These are phyloP conservation scores for Exocentrus adspersus DNA, from an alignment of 2,888 invertebrate species.

Conservation along the genomic window DNA sequence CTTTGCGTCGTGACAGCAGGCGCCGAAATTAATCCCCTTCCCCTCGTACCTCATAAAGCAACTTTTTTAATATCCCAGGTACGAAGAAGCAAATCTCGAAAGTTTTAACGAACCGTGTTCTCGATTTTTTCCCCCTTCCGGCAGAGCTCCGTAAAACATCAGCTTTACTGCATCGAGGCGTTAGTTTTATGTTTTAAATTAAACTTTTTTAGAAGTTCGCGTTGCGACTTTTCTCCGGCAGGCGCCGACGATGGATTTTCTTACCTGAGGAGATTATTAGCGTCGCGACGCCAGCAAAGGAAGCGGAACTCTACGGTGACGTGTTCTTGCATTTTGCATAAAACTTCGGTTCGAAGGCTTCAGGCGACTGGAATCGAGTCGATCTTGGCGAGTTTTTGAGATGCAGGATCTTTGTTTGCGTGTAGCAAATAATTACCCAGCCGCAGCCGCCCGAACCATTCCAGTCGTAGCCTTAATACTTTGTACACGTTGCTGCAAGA, in stretches of 20 bases:
- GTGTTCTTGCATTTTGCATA: background rate
- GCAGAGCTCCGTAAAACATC: constrained; percentile 3
- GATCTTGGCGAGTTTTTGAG: background rate
- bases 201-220: constrained; percentile 12
- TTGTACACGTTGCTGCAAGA: too few species aligned
- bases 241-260: too few species aligned
- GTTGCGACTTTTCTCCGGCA: constrained; percentile 6
- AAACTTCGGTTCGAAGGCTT: background rate
- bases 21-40: background rate
- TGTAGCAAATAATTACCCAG: too few species aligned
- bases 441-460: too few species aligned
- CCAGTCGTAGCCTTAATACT: too few species aligned
- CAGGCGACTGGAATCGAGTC: background rate
- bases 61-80: constrained; percentile 13
- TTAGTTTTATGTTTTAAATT: constrained; percentile 19
- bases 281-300: background rate
- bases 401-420: too few species aligned
- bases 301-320: background rate
- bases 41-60: background rate
- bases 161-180: background rate
- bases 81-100: constrained; percentile 5
- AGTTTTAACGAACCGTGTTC: constrained; percentile 11
- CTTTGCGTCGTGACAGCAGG: too few species aligned
- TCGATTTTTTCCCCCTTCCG: constrained; percentile 1
- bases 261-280: constrained; percentile 11